Percentiles rank a stretch among this genome's conserved stretches.
These are phyloP conservation scores for Ostrea edulis DNA, from an alignment of 1,140 invertebrate species.

Conservation along the genomic window DNA sequence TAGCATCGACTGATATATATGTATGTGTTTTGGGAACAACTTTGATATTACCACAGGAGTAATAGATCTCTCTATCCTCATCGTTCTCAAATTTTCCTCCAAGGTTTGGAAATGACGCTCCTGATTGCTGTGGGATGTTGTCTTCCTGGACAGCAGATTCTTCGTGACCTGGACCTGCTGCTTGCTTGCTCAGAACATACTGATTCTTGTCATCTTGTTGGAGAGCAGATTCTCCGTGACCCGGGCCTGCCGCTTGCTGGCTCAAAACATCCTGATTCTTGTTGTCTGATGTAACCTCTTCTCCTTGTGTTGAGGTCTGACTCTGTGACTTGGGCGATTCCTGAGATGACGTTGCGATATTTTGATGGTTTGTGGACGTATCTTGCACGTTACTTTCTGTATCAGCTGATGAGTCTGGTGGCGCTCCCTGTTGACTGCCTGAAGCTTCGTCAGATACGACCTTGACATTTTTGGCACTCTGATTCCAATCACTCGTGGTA, in stretches of 20 bases:
- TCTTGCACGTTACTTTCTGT: neutral
- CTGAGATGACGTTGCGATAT: neutral
- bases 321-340: neutral
- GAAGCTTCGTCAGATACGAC: neutral
- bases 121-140: neutral
- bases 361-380: neutral
- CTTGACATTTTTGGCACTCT: neutral
- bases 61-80: neutral
- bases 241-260: neutral
- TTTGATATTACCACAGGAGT: neutral
- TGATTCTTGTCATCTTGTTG: neutral
- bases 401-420: neutral
- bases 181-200: neutral
- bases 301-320: neutral
- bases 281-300: neutral
- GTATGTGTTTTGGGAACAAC: neutral
- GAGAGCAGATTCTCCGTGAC: neutral
- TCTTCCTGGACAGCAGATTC: neutral
- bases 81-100: neutral
- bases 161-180: neutral
- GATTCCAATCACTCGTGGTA: neutral
- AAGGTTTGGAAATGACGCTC: neutral
- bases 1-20: neutral
- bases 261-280: neutral
- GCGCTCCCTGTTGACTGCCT: neutral